phyloP scores from a whole-genome alignment of 1,140 invertebrate species.

The Cardiocondyla obscurior region DNA sequence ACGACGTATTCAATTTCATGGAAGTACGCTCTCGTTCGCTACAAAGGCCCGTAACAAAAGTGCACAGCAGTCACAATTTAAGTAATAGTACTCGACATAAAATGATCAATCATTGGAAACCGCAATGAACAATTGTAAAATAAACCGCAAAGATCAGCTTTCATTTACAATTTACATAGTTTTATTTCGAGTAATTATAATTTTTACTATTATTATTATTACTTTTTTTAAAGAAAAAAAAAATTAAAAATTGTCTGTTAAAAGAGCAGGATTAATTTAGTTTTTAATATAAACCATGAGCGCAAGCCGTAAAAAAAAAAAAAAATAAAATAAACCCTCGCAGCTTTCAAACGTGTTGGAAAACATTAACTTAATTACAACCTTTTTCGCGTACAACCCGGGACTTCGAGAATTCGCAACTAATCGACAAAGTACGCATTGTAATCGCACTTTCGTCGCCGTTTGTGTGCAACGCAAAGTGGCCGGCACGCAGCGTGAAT shows the following conservation, averaged over 20 bases:
- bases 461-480: conserved; percentile 11
- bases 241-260: not conserved
- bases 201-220: not conserved
- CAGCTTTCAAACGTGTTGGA: not conserved
- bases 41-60: conserved; percentile 41
- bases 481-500: conserved; percentile 42
- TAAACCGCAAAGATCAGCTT: not conserved
- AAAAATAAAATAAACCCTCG: too few relatives aligned
- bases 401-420: not conserved
- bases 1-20: conserved; percentile 42
- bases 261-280: not conserved
- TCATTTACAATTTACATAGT: not conserved
- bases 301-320: not conserved
- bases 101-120: conserved; percentile 17
- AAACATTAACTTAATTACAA: conserved; percentile 20
- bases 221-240: not conserved
- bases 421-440: conserved; percentile 34
- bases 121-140: conserved; percentile 39
- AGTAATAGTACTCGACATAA: conserved; percentile 22
- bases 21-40: conserved; percentile 6
- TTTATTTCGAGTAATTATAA: not conserved
- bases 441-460: conserved; percentile 9
- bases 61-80: conserved; percentile 27
- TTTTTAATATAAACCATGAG: not conserved
- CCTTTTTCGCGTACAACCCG: not conserved